These are phyloP conservation scores for Ceriagrion tenellum DNA, from an alignment of 2,888 invertebrate genomes.

Conservation along the genomic window DNA sequence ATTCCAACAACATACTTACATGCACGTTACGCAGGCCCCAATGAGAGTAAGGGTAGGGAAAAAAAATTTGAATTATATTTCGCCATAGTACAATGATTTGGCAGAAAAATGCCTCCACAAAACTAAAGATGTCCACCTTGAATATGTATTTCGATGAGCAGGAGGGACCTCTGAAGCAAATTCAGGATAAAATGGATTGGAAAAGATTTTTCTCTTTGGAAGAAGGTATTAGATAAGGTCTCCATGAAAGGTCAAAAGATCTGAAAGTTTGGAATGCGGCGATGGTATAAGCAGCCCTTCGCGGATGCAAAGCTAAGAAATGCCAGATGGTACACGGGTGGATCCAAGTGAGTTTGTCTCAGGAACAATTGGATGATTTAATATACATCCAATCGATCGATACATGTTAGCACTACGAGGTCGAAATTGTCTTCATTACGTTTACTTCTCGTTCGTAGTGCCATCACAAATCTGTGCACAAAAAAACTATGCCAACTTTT, in stretches of 20 bases:
- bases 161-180: background rate
- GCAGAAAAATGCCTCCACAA: background rate
- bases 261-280: background rate
- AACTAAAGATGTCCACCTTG: background rate
- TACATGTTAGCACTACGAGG: no score
- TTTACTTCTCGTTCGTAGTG: no score
- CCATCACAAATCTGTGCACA: background rate
- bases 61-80: background rate
- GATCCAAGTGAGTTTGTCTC: background rate
- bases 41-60: background rate
- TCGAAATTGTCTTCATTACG: no score
- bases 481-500: background rate
- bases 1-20: background rate
- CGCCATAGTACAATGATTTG: background rate
- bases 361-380: no score
- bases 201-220: background rate
- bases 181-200: background rate
- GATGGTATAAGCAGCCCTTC: background rate
- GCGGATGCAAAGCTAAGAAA: background rate
- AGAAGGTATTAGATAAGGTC: slow-evolving; percentile 3
- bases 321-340: background rate
- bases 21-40: background rate
- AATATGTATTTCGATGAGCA: background rate
- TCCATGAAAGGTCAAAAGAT: background rate
- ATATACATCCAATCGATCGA: no score